Evolutionary conservation across 1,140 invertebrate species (phyloP).

Genomic region (Drosophila baimaii): DNA sequence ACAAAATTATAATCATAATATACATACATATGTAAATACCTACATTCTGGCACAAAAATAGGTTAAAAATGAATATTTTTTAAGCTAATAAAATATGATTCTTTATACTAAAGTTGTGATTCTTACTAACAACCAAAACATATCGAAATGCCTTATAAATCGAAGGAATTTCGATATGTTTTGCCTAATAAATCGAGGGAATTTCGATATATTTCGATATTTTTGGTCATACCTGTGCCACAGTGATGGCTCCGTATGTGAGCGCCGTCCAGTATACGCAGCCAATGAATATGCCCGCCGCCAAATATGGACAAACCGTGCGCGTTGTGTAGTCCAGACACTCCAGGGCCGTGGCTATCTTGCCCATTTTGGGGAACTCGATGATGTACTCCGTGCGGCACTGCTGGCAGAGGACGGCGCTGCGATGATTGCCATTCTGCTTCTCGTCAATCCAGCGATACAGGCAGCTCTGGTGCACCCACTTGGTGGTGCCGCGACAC

Average conservation of each 20-base stretch:
- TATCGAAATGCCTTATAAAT: too few relatives aligned
- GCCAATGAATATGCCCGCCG: constrained; percentile 94
- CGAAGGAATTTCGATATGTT: too few relatives aligned
- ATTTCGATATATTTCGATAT: background rate
- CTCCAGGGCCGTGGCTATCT: constrained; percentile 92
- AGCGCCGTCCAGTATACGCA: constrained; percentile 98
- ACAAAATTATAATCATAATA: too few relatives aligned
- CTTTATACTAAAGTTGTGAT: too few relatives aligned
- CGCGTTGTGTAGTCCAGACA: constrained; percentile 93
- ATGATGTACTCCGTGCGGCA: constrained; percentile 98
- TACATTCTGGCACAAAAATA: too few relatives aligned
- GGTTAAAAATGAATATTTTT: too few relatives aligned
- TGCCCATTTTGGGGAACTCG: constrained; percentile 94
- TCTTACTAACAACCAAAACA: too few relatives aligned
- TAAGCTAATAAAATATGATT: too few relatives aligned
- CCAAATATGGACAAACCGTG: constrained; percentile 95
- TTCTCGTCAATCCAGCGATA: constrained; percentile 99
- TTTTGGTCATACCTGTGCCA: constrained; percentile 86
- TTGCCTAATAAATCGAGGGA: too few relatives aligned
- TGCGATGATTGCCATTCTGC: constrained; percentile 93
- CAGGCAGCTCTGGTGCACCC: constrained; percentile 97
- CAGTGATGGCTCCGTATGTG: constrained; percentile 97
- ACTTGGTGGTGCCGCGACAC: constrained; percentile 96
- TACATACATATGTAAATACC: too few relatives aligned
- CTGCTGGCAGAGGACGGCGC: constrained; percentile 95